A percentile compares a stretch with the other conserved stretches of the same genome.
These are phyloP conservation scores for Desmodus rotundus DNA, from an alignment of 2,113 vertebrate species.

Conservation along the genomic window DNA sequence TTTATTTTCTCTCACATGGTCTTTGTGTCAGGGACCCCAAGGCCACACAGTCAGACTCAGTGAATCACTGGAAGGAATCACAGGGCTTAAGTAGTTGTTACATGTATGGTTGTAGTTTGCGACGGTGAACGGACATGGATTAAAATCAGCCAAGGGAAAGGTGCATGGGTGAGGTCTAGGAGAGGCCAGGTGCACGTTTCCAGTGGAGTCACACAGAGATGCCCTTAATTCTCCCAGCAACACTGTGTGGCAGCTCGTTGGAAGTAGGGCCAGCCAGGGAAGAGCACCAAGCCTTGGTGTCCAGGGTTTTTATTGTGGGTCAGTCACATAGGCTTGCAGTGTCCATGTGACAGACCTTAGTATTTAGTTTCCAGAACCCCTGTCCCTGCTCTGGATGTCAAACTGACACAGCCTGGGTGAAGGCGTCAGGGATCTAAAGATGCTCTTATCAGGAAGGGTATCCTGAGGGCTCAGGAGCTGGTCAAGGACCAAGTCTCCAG, in stretches of 20 bases:
- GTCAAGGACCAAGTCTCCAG: background rate
- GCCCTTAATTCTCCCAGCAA: background rate
- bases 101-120: background rate
- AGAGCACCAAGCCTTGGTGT: no score
- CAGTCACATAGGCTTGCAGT: background rate
- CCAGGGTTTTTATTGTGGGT: no score
- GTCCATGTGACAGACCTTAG: background rate
- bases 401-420: background rate
- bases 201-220: background rate
- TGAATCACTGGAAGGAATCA: background rate
- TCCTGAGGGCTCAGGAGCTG: background rate
- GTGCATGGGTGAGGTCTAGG: background rate
- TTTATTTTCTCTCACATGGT: background rate
- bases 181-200: background rate
- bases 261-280: background rate
- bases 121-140: background rate
- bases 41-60: background rate
- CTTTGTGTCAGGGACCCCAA: background rate
- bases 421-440: background rate
- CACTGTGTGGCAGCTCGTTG: background rate
- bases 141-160: background rate
- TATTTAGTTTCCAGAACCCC: background rate
- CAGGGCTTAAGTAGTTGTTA: background rate
- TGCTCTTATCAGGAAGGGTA: background rate
- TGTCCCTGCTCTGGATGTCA: background rate